Conservation (phyloP, 2,797 vertebrate genomes). For the Falco biarmicus region DNA sequence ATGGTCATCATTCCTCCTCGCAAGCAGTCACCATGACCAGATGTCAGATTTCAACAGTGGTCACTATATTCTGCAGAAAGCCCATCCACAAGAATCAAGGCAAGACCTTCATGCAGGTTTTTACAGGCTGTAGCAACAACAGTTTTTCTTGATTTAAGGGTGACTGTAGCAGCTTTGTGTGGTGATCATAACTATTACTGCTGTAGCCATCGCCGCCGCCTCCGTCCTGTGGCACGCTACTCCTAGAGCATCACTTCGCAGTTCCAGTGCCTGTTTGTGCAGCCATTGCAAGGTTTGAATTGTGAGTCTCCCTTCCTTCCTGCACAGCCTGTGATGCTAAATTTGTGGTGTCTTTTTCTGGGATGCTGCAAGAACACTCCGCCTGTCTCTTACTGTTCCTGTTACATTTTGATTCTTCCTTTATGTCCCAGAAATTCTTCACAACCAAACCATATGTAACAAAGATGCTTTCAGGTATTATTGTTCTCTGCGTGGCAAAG, state of each 20-base stretch:
- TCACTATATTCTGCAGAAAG: not conserved
- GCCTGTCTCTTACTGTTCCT: not conserved
- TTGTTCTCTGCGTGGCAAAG: not conserved
- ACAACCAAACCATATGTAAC: not conserved
- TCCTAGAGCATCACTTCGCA: not conserved
- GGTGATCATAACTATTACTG: not conserved
- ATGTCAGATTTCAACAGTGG: not conserved
- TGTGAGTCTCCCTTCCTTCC: not conserved
- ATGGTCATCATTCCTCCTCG: not conserved
- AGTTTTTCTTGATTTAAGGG: not conserved
- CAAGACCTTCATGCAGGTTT: not conserved
- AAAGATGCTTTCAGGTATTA: not conserved
- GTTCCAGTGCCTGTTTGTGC: not conserved
- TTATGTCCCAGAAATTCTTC: not conserved
- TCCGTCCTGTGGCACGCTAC: not conserved
- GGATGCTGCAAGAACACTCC: not conserved
- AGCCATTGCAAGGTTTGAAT: not conserved
- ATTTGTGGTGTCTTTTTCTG: conserved; percentile 37
- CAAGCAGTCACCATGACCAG: not conserved
- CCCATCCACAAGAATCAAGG: not conserved
- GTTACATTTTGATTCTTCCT: conserved; percentile 15
- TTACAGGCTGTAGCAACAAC: not conserved
- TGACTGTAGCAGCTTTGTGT: not conserved
- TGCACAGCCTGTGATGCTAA: not conserved
- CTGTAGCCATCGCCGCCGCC: fast-evolving